Evolutionary conservation across 2,797 vertebrate genomes (phyloP).

Genomic region (Hyperoplus lanceolatus): DNA sequence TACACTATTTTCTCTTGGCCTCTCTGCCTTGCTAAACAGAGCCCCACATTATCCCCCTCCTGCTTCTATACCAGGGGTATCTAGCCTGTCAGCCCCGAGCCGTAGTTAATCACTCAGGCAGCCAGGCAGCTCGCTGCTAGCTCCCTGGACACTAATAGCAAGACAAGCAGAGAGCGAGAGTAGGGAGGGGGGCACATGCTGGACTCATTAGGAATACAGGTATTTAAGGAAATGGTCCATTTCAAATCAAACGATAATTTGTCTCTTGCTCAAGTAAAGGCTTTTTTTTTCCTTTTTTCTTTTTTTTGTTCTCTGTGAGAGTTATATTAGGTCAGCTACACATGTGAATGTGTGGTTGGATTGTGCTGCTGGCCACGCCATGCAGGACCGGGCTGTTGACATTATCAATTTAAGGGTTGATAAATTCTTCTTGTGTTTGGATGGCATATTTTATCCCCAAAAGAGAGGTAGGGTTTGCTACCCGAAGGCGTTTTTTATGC

Average conservation of each 20-base stretch:
- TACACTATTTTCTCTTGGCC: constrained; percentile 64
- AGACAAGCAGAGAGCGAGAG: constrained; percentile 79
- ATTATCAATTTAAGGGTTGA: constrained; percentile 80
- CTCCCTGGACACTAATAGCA: constrained; percentile 85
- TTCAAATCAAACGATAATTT: constrained; percentile 88
- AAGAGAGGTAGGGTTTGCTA: constrained; percentile 65
- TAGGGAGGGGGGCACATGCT: constrained; percentile 48
- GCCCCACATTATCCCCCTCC: constrained; percentile 70
- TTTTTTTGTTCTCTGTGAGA: not conserved
- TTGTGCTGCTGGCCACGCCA: constrained; percentile 45
- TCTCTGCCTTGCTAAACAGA: constrained; percentile 72
- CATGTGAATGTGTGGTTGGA: constrained; percentile 44
- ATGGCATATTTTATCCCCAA: constrained; percentile 76
- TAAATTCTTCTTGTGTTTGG: constrained; percentile 75
- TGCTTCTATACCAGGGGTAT: constrained; percentile 75
- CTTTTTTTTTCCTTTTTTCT: constrained; percentile 3
- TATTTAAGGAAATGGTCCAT: constrained; percentile 89
- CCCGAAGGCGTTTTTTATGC: constrained; percentile 67
- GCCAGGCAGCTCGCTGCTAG: constrained; percentile 69
- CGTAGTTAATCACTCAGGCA: constrained; percentile 90
- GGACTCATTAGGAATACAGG: constrained; percentile 86
- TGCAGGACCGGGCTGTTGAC: constrained; percentile 68
- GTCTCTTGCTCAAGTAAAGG: constrained; percentile 72
- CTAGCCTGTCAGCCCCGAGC: constrained; percentile 86
- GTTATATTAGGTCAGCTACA: constrained; percentile 60